phyloP scores from a whole-genome alignment of 2,797 vertebrate species.

The Gadopsis marmoratus region DNA sequence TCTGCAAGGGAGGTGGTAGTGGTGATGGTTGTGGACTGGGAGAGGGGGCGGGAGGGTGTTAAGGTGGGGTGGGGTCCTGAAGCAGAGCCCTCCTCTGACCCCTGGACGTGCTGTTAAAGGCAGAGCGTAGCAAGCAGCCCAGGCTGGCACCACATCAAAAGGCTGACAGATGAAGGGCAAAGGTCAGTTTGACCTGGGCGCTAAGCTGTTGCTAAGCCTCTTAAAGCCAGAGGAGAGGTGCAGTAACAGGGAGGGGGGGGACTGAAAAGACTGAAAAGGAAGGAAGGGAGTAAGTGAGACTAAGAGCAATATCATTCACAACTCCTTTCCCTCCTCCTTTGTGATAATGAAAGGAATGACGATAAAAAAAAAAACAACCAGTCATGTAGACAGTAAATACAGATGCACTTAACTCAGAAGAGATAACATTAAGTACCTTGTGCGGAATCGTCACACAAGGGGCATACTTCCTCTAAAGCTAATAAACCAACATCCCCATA shows the following conservation, averaged over 20 bases:
- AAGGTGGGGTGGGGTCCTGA: slow-evolving; percentile 83
- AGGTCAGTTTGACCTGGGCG: slow-evolving; percentile 93
- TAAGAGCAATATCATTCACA: slow-evolving; percentile 72
- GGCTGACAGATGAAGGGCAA: slow-evolving; percentile 94
- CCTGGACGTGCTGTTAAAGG: slow-evolving; percentile 85
- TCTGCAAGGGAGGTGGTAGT: slow-evolving; percentile 80
- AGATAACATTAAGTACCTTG: slow-evolving; percentile 79
- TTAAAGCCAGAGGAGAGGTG: slow-evolving; percentile 91
- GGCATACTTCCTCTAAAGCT: slow-evolving; percentile 81
- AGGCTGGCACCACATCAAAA: slow-evolving; percentile 95
- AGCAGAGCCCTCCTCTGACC: slow-evolving; percentile 87
- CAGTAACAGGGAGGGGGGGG: slow-evolving; percentile 72
- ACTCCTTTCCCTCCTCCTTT: slow-evolving; percentile 68
- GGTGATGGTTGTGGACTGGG: slow-evolving; percentile 52
- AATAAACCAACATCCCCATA: slow-evolving; percentile 86
- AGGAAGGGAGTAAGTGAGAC: slow-evolving; percentile 67
- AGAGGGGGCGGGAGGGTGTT: slow-evolving; percentile 49
- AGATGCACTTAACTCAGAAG: slow-evolving; percentile 79
- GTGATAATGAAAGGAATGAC: slow-evolving; percentile 80
- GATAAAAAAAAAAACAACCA: slow-evolving; percentile 75
- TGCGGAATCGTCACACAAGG: slow-evolving; percentile 64
- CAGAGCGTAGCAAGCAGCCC: slow-evolving; percentile 85
- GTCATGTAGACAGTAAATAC: slow-evolving; percentile 80
- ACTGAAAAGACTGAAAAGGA: slow-evolving; percentile 41
- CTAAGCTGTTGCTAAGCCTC: slow-evolving; percentile 91